Evolutionary conservation across 2,113 vertebrate genomes (phyloP), one percentile per base, ranked within the genome.

Genomic region (Bombycilla garrulus): DNA sequence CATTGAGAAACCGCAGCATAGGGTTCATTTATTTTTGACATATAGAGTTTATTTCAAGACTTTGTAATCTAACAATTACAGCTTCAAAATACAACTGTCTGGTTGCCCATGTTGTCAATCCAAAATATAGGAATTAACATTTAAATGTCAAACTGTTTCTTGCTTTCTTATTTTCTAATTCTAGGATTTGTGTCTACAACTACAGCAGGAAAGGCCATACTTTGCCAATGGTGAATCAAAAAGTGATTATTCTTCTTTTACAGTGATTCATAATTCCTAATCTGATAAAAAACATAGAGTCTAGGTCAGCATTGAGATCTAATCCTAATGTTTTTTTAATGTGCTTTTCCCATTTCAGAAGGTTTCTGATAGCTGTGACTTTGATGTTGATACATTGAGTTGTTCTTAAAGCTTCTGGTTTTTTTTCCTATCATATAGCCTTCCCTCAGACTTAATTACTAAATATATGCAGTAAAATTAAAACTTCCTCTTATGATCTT

Each of bases 141-240:
- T 96, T 97, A 97, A 98, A 98, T 98, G 96, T 98, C 96, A 98
- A 98, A 98, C 97, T 86, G 88, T 96, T 97, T 97, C 83, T 97
- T 94, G 65, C 61, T 96, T 98, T 98, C 90, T 90, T 96, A 96
- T 98, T 97, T 98, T 98, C 88, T 96, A 83, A 95, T 98, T 98
- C 92, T 95, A 97, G 71, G 91, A 71, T 90, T 45, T 92, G 26
- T 66, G 74, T 90, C 83, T 90, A 87, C 42, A 80, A 6, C 15
- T 83, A 67, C n/a, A 80, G 24, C 57, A 94, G 85, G 53, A 98
- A 98, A 97, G 96, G 96, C 88, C 94, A 97, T 71, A 71, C 67
- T 96, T 97, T 96, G 61, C 92, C 95, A 96, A 69, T 67, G 96
- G 85, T 69, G n/a, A 62, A 94, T 93, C 80, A 66, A 96, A 97